A percentile compares a stretch with the other conserved stretches of the same genome.
phyloP scores from a whole-genome alignment of 2,797 vertebrate species.

The Lophius americanus region DNA sequence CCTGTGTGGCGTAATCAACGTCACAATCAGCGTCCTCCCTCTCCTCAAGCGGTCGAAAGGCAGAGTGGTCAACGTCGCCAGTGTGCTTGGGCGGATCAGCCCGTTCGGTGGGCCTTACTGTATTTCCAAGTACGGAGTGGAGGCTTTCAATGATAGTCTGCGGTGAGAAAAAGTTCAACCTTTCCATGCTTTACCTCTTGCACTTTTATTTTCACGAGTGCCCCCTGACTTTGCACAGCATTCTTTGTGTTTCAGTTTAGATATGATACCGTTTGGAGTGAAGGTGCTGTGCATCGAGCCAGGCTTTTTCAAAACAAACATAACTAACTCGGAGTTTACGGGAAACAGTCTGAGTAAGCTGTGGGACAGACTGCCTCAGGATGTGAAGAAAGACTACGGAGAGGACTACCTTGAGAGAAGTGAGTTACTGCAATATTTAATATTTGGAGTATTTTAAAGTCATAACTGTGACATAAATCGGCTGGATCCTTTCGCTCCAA shows the following conservation, averaged over 20 bases:
- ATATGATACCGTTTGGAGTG: slow-evolving; percentile 74
- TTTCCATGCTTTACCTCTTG: not conserved
- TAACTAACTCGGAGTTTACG: slow-evolving; percentile 48
- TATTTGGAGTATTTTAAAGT: too few species aligned
- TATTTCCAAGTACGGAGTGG: slow-evolving; percentile 81
- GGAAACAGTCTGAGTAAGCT: slow-evolving; percentile 36
- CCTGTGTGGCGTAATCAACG: slow-evolving; percentile 75
- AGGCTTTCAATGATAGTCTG: slow-evolving; percentile 81
- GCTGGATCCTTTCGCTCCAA: too few species aligned
- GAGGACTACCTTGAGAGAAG: slow-evolving; percentile 43
- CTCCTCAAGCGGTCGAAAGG: slow-evolving; percentile 81
- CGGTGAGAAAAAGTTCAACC: slow-evolving; percentile 57
- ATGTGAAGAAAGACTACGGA: slow-evolving; percentile 78
- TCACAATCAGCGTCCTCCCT: slow-evolving; percentile 78
- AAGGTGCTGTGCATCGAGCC: slow-evolving; percentile 82
- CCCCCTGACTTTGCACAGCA: not conserved
- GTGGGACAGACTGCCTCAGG: slow-evolving; percentile 75
- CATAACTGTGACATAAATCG: too few species aligned
- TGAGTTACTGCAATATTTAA: slow-evolving; percentile 40
- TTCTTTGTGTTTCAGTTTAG: slow-evolving; percentile 59
- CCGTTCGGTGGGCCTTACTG: slow-evolving; percentile 75
- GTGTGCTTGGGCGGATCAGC: slow-evolving; percentile 78
- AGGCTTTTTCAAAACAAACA: slow-evolving; percentile 78
- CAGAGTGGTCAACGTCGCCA: slow-evolving; percentile 81
- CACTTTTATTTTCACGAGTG: not conserved